These are phyloP conservation scores for Pogonomyrmex californicus DNA, from an alignment of 1,140 invertebrate species.

Conservation along the genomic window DNA sequence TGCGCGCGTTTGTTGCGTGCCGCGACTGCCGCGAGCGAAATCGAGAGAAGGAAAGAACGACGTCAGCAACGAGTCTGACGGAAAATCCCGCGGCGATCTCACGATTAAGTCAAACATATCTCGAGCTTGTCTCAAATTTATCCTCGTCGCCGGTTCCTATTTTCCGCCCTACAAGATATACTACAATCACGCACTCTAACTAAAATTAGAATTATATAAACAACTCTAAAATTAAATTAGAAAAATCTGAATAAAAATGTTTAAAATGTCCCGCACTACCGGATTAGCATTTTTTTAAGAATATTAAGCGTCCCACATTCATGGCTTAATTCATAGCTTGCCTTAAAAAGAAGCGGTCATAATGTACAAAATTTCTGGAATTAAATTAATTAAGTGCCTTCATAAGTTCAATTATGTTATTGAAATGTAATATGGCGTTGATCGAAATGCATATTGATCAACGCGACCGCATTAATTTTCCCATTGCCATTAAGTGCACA, in stretches of 20 bases:
- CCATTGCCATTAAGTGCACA: slow-evolving; percentile 32
- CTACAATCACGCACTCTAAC: neutral
- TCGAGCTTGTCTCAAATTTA: slow-evolving; percentile 8
- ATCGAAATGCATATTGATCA: slow-evolving; percentile 52
- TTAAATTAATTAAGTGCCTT: slow-evolving; percentile 14
- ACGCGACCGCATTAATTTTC: slow-evolving; percentile 52
- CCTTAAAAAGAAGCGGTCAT: neutral
- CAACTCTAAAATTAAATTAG: too few relatives aligned
- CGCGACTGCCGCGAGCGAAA: slow-evolving; percentile 45
- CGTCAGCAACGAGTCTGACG: slow-evolving; percentile 7
- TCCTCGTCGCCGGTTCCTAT: neutral
- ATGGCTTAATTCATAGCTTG: neutral
- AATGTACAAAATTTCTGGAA: neutral
- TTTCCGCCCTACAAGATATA: neutral
- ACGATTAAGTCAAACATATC: slow-evolving; percentile 18
- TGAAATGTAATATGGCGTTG: neutral
- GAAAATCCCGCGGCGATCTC: slow-evolving; percentile 26
- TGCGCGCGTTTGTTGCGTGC: slow-evolving; percentile 59
- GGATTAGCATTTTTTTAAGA: neutral
- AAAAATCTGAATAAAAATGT: neutral
- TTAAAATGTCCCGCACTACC: neutral
- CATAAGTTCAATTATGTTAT: slow-evolving; percentile 1
- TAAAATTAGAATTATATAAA: neutral
- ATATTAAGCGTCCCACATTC: neutral
- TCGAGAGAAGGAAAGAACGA: slow-evolving; percentile 19